Percentiles rank a stretch among this genome's conserved stretches.
phyloP scores from a whole-genome alignment of 2,888 invertebrate genomes.

The Nesidiocoris tenuis region DNA sequence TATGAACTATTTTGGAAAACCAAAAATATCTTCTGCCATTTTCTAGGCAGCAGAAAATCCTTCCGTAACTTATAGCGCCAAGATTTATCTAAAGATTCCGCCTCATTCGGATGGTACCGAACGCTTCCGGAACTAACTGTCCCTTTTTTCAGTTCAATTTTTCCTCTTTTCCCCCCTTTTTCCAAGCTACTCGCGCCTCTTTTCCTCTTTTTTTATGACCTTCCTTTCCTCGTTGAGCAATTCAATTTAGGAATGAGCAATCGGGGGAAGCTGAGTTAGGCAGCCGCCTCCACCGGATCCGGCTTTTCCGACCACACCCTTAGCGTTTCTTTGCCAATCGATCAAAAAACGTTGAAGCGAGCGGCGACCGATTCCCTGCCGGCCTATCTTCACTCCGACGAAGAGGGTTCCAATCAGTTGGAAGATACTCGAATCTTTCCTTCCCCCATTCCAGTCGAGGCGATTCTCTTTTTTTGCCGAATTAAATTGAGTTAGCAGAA shows the following conservation, averaged over 20 bases:
- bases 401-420: conserved; percentile 15
- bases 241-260: conserved; percentile 25
- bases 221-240: conserved; percentile 10
- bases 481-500: conserved; percentile 12
- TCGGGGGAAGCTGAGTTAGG: conserved; percentile 8
- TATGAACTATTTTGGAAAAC: no score
- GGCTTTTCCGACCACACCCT: conserved; percentile 4
- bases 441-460: not conserved
- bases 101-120: not conserved
- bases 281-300: not conserved
- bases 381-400: not conserved
- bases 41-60: no score
- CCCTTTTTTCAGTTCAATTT: not conserved
- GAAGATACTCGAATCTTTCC: conserved; percentile 10
- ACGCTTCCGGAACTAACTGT: not conserved
- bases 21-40: no score
- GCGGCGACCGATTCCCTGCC: not conserved
- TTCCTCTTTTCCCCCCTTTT: not conserved
- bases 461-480: conserved; percentile 1
- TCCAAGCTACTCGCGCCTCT: not conserved
- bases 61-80: no score
- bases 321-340: conserved; percentile 10
- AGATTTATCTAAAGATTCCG: no score
- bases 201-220: not conserved
- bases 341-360: conserved; percentile 8